These are phyloP conservation scores for Colletes gigas DNA, from an alignment of 1,140 invertebrate species.

Conservation along the genomic window DNA sequence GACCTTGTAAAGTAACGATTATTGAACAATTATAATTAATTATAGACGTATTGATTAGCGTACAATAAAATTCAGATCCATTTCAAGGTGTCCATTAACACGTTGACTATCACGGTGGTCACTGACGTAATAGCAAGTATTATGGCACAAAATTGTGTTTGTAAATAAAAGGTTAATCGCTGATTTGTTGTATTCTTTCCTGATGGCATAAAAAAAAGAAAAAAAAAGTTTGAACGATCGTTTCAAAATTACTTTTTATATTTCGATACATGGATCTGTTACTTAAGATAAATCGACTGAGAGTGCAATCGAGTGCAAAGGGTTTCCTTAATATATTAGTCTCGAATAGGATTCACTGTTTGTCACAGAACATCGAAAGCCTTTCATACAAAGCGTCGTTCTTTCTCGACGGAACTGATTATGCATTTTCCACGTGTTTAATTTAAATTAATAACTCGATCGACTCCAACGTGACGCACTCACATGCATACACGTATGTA, in stretches of 20 bases:
- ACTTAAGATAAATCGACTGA: conserved; percentile 46
- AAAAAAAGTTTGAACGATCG: background rate
- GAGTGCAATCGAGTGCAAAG: conserved; percentile 40
- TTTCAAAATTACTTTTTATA: conserved; percentile 46
- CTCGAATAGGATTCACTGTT: conserved; percentile 42
- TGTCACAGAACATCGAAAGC: conserved; percentile 48
- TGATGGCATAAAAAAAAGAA: background rate
- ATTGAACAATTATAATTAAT: background rate
- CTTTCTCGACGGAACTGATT: conserved; percentile 28
- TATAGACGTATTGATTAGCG: background rate
- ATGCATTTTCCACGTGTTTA: conserved; percentile 36
- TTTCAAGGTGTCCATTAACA: too few relatives aligned
- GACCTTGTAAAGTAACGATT: too few relatives aligned
- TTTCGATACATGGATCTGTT: conserved; percentile 38
- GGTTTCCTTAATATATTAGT: conserved; percentile 39
- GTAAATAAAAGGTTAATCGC: too few relatives aligned
- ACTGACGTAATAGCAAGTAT: too few relatives aligned
- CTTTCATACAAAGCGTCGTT: conserved; percentile 26
- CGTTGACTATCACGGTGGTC: too few relatives aligned
- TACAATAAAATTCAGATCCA: too few relatives aligned
- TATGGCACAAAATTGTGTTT: too few relatives aligned
- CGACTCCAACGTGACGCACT: background rate
- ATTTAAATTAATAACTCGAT: conserved; percentile 15
- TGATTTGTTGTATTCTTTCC: too few relatives aligned
- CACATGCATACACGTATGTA: too few relatives aligned